Conservation (phyloP, 2,888 invertebrate species). For the Mesopsocus fuscifrons region DNA sequence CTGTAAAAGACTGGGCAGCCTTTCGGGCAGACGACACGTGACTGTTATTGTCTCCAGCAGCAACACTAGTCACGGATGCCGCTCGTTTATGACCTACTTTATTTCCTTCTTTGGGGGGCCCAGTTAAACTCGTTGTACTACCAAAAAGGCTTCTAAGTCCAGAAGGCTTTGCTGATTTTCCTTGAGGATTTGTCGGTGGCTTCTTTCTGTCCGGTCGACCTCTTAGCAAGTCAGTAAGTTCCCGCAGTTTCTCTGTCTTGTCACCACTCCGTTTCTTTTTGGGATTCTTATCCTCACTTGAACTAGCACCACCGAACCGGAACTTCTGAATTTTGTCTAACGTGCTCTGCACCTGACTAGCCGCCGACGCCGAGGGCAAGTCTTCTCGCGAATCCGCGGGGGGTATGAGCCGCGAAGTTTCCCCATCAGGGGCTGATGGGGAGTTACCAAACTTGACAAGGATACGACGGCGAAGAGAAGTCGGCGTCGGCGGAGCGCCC, state of each 20-base stretch:
- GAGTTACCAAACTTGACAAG: constrained; percentile 18
- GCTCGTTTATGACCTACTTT: constrained; percentile 2
- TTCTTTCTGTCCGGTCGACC: constrained; percentile 5
- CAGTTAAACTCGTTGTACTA: constrained; percentile 8
- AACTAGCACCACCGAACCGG: constrained; percentile 38
- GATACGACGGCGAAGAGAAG: constrained; percentile 25
- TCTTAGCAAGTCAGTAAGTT: constrained; percentile 54
- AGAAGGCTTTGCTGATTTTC: background rate
- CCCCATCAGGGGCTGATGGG: constrained; percentile 9
- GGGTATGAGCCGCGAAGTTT: constrained; percentile 16
- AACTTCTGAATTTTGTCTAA: constrained; percentile 68
- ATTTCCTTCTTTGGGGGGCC: background rate
- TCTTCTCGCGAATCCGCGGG: constrained; percentile 22
- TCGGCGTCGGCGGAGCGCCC: constrained; percentile 23
- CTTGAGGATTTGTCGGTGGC: constrained; percentile 7
- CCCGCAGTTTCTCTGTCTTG: constrained; percentile 50
- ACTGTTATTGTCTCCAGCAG: background rate
- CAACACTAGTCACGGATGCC: background rate
- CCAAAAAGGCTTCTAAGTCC: constrained; percentile 2
- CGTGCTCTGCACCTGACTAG: constrained; percentile 33
- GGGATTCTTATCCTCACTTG: background rate
- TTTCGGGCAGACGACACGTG: constrained; percentile 21
- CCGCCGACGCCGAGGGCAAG: constrained; percentile 18
- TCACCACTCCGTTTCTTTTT: constrained; percentile 26
- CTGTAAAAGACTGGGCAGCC: constrained; percentile 26